These are phyloP conservation scores for Cerceris ruficornis DNA, from an alignment of 2,888 invertebrate species.

Conservation along the genomic window DNA sequence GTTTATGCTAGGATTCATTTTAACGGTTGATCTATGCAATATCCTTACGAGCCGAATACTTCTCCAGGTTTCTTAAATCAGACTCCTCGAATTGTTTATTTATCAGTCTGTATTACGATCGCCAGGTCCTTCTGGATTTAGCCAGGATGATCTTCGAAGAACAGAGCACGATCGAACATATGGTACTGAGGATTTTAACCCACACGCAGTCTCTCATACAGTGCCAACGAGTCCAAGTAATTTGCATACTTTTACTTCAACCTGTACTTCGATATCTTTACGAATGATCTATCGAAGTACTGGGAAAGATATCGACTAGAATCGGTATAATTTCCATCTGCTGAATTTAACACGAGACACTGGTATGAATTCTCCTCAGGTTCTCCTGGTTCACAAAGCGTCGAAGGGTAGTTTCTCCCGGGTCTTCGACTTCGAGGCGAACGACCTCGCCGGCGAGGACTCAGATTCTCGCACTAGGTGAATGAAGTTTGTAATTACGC, in stretches of 20 bases:
- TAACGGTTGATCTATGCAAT: too few relatives aligned
- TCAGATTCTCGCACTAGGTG: conserved; percentile 90
- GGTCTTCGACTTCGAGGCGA: conserved; percentile 96
- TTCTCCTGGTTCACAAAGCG: conserved; percentile 94
- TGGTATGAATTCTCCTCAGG: conserved; percentile 82
- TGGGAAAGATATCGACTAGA: neutral
- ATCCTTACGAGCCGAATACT: neutral
- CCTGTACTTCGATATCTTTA: too few relatives aligned
- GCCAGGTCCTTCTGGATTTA: conserved; percentile 91
- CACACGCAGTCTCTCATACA: conserved; percentile 97
- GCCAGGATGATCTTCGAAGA: conserved; percentile 99
- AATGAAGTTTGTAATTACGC: conserved; percentile 68
- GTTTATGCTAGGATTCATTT: too few relatives aligned
- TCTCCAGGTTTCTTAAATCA: neutral
- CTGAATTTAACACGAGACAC: neutral
- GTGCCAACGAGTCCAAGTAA: conserved; percentile 96
- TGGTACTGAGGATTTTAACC: conserved; percentile 95
- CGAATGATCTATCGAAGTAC: too few relatives aligned
- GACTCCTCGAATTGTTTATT: neutral
- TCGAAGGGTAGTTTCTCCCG: conserved; percentile 96
- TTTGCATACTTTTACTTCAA: conserved; percentile 45
- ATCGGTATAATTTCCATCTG: neutral
- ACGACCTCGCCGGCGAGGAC: conserved; percentile 92
- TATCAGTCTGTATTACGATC: neutral
- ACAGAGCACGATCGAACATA: conserved; percentile 97